Conservation (phyloP, 2,113 vertebrate genomes). For the Salvelinus fontinalis region DNA sequence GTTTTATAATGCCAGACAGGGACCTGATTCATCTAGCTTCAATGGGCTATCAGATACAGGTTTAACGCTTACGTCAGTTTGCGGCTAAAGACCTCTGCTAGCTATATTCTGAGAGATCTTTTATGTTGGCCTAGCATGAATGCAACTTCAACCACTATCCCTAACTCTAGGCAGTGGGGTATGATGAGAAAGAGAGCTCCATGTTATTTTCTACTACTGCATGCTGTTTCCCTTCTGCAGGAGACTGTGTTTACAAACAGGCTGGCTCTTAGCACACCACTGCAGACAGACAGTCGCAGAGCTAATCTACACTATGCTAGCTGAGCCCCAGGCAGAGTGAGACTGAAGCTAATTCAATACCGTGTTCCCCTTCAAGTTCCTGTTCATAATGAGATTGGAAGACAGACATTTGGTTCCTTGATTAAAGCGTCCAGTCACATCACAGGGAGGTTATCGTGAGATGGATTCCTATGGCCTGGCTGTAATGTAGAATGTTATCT, state of each 20-base stretch:
- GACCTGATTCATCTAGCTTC: not conserved
- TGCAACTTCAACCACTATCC: no score
- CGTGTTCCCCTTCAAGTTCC: slow-evolving; percentile 45
- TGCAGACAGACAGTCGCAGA: not conserved
- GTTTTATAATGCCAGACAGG: not conserved
- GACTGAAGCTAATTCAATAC: slow-evolving; percentile 63
- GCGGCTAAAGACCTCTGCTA: not conserved
- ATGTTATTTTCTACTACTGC: no score
- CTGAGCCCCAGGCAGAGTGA: slow-evolving; percentile 35
- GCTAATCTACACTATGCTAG: not conserved
- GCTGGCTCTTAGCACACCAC: slow-evolving; percentile 8
- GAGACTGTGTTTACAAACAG: slow-evolving; percentile 17
- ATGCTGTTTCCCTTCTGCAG: not conserved
- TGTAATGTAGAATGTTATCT: slow-evolving; percentile 34
- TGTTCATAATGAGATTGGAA: slow-evolving; percentile 59
- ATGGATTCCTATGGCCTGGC: slow-evolving; percentile 32
- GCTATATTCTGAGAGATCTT: no score
- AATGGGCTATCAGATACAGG: not conserved
- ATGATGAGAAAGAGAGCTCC: not conserved
- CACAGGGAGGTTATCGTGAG: slow-evolving; percentile 53
- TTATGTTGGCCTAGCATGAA: no score
- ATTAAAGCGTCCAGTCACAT: slow-evolving; percentile 59
- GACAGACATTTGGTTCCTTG: slow-evolving; percentile 48
- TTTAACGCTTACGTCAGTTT: no score
- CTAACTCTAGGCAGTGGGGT: no score